A percentile compares a stretch with the other conserved stretches of the same genome.
phyloP scores from a whole-genome alignment of 2,888 invertebrate species.

The Acleris holmiana region DNA sequence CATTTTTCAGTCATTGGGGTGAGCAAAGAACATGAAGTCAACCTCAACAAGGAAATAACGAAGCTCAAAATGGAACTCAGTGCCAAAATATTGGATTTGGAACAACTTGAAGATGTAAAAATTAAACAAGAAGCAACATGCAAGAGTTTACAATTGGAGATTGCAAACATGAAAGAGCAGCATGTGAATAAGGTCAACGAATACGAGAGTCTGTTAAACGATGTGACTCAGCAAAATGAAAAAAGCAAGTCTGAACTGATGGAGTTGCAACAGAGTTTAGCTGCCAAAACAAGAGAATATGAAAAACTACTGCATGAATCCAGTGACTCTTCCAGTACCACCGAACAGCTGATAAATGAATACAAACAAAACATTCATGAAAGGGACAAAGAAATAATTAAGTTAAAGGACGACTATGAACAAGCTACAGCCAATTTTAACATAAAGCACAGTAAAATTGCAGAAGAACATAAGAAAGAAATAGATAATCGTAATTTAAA shows the following conservation, averaged over 20 bases:
- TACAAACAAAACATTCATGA: conserved; percentile 80
- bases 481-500: conserved; percentile 78
- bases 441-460: conserved; percentile 78
- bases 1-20: conserved; percentile 69
- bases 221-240: conserved; percentile 72
- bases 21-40: conserved; percentile 79
- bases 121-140: conserved; percentile 68
- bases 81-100: conserved; percentile 81
- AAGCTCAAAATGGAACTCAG: conserved; percentile 83
- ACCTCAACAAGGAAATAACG: conserved; percentile 78
- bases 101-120: conserved; percentile 74
- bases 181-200: conserved; percentile 73
- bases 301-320: conserved; percentile 70
- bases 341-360: conserved; percentile 73
- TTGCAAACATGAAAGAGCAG: conserved; percentile 67
- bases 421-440: conserved; percentile 77
- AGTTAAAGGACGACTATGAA: conserved; percentile 78
- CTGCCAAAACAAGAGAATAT: conserved; percentile 70
- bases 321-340: conserved; percentile 63
- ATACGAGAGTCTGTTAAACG: conserved; percentile 73
- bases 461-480: conserved; percentile 80
- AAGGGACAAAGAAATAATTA: conserved; percentile 82
- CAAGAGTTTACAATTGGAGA: conserved; percentile 71
- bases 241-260: conserved; percentile 71
- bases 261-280: conserved; percentile 68